These are phyloP conservation scores for Cuniculus paca DNA, from an alignment of 2,797 vertebrate species.

Conservation along the genomic window DNA sequence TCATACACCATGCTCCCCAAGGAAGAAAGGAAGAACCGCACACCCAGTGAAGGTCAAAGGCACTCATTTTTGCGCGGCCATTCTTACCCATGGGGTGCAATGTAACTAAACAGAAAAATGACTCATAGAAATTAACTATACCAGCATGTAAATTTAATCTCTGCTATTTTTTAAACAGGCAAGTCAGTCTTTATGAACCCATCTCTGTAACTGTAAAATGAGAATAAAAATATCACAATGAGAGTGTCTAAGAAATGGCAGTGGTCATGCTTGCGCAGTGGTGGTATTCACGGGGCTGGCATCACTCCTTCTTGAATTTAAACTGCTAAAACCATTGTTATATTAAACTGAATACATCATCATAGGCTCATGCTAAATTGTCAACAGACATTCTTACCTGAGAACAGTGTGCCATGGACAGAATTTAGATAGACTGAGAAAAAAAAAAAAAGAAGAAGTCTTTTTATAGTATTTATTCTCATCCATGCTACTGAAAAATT, in stretches of 20 bases:
- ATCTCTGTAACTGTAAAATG: not conserved
- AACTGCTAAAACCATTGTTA: not conserved
- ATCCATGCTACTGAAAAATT: not conserved
- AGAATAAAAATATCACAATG: not conserved
- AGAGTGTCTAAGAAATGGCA: not conserved
- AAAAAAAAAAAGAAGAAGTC: not conserved
- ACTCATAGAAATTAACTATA: not conserved
- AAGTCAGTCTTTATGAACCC: constrained; percentile 10
- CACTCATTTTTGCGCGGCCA: not conserved
- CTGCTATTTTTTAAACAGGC: constrained; percentile 5
- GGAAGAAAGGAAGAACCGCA: not conserved
- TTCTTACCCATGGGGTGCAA: not conserved
- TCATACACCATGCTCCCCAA: not conserved
- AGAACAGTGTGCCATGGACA: not conserved
- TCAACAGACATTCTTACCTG: not conserved
- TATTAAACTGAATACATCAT: not conserved
- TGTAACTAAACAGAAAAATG: not conserved
- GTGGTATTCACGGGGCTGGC: rapidly evolving
- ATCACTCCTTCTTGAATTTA: not conserved
- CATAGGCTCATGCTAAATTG: not conserved
- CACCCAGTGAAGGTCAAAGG: constrained; percentile 5
- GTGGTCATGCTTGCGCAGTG: not conserved
- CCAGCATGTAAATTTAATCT: not conserved
- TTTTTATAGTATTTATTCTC: not conserved
- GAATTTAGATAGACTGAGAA: constrained; percentile 9